Evolutionary conservation across 2,113 vertebrate species (phyloP).

Genomic region (Festucalex cinctus): DNA sequence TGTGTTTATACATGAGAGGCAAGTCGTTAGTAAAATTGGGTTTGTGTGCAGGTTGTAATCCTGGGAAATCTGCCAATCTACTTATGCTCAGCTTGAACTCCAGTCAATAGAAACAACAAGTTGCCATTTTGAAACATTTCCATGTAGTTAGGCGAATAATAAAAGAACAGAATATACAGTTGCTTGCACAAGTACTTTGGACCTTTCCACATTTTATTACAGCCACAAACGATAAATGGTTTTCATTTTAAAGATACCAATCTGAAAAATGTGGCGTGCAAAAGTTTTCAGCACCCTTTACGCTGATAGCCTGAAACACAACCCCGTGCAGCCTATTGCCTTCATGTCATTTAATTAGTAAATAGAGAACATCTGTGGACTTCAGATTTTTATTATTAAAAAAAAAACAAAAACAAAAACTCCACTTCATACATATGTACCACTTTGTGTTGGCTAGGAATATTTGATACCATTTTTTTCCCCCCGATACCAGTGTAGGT

Average conservation of each 20-base stretch:
- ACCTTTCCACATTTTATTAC: background rate
- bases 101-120: constrained; percentile 1
- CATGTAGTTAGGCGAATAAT: background rate
- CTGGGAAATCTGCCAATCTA: background rate
- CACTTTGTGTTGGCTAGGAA: too few species aligned
- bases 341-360: background rate
- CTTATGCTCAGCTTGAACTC: background rate
- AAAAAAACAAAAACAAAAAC: too few species aligned
- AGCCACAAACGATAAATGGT: background rate
- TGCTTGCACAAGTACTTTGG: background rate
- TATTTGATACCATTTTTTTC: too few species aligned
- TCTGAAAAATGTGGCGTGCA: background rate
- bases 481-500: too few species aligned
- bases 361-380: background rate
- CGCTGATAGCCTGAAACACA: too few species aligned
- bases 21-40: constrained; percentile 35
- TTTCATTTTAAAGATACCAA: background rate
- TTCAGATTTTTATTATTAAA: background rate
- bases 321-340: background rate
- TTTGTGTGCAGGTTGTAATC: constrained; percentile 21
- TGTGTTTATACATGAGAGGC: constrained; percentile 39
- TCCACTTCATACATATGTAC: background rate
- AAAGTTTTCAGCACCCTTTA: background rate
- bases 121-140: background rate
- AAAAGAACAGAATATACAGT: background rate